Percentiles rank a stretch among this genome's conserved stretches.
Conservation (phyloP, 1,140 invertebrate species). For the Triops cancriformis region DNA sequence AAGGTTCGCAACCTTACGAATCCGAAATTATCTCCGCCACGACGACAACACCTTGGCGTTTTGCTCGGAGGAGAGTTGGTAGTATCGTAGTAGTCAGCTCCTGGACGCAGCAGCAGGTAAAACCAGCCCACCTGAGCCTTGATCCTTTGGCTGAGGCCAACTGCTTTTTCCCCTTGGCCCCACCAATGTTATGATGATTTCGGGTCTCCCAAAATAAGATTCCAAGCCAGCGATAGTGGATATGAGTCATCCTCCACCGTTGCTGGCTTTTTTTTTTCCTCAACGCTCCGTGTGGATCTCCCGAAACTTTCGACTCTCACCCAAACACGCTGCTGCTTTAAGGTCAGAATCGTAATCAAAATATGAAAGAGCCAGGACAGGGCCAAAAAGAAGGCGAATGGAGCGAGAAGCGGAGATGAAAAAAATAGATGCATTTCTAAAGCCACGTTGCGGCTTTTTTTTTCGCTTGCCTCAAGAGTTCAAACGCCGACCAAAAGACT, state of each 20-base stretch:
- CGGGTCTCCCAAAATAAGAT: neutral
- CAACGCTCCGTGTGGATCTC: neutral
- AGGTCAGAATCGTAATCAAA: too few species aligned
- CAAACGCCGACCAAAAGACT: too few species aligned
- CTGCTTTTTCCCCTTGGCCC: neutral
- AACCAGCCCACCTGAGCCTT: neutral
- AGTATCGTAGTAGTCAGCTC: neutral
- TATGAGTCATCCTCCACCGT: neutral
- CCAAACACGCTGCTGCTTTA: neutral
- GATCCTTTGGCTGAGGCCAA: neutral
- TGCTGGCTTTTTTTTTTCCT: neutral
- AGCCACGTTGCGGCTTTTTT: too few species aligned
- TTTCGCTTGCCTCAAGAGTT: too few species aligned
- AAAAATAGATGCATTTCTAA: too few species aligned
- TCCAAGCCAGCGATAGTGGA: neutral
- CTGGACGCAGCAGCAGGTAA: neutral
- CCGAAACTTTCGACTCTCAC: neutral
- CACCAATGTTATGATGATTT: neutral
- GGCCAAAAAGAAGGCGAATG: too few species aligned
- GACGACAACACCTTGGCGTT: neutral
- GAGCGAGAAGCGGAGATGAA: too few species aligned
- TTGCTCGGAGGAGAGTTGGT: neutral
- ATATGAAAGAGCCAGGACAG: too few species aligned
- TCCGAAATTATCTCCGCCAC: too few species aligned
- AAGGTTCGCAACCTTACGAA: too few species aligned